Percentiles rank a stretch among this genome's conserved stretches.
Conservation (phyloP, 2,113 vertebrate genomes). For the Motacilla tschutschensis region DNA sequence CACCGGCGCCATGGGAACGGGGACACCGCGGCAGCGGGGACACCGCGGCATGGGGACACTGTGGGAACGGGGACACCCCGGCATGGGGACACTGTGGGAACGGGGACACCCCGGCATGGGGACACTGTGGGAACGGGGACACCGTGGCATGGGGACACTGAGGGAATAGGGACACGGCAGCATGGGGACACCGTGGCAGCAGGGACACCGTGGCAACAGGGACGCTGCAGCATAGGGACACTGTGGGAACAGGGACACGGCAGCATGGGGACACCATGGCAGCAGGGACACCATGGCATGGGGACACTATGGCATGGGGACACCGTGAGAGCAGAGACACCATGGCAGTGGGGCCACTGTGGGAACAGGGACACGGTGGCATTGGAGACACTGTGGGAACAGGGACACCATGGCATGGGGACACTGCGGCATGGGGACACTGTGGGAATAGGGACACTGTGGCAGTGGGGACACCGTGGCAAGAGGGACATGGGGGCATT, state of each 20-base stretch:
- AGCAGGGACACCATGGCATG: rapidly evolving
- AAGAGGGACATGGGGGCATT: no score
- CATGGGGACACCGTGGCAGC: rapidly evolving
- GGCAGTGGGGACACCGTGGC: rapidly evolving
- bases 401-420: rapidly evolving
- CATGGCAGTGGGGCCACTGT: rapidly evolving
- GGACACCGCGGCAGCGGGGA: not conserved
- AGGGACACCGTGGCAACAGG: rapidly evolving
- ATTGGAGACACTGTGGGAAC: rapidly evolving
- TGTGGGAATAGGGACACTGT: not conserved
- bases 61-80: rapidly evolving
- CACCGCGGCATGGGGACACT: no score
- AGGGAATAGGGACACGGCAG: not conserved
- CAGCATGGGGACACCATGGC: rapidly evolving
- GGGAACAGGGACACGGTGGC: not conserved
- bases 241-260: not conserved
- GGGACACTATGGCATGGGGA: no score
- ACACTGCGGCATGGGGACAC: no score
- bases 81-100: no score
- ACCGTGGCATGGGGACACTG: no score
- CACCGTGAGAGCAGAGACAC: not conserved
- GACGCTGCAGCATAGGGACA: rapidly evolving
- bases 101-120: no score
- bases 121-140: no score
- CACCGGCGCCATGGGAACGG: not conserved